Conservation (phyloP, 92 coral and sea anemone genomes). For the Blastomussa wellsi region DNA sequence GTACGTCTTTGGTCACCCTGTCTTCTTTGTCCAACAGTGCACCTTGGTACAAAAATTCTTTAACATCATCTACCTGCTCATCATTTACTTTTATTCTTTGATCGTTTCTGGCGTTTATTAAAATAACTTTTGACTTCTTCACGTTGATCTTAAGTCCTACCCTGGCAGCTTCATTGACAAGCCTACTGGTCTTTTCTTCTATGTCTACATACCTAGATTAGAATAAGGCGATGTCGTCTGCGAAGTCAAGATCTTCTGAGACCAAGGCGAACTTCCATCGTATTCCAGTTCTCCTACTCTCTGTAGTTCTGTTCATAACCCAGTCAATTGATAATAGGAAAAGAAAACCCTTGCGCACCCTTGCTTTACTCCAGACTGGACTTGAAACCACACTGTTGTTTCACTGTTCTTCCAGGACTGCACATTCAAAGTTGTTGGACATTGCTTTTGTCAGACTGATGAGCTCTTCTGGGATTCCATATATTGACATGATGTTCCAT, state of each 20-base stretch:
- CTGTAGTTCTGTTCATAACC: neutral
- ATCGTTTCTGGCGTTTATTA: neutral
- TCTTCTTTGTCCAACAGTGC: neutral
- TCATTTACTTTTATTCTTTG: too few relatives aligned
- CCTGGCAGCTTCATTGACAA: neutral
- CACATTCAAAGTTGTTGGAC: too few relatives aligned
- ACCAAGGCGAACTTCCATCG: neutral
- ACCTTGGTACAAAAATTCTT: neutral
- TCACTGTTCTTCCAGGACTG: too few relatives aligned
- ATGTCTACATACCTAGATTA: neutral
- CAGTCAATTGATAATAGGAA: neutral
- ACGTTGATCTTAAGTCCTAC: neutral
- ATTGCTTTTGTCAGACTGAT: too few relatives aligned
- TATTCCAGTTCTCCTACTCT: neutral
- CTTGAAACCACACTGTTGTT: too few relatives aligned
- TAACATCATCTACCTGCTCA: neutral
- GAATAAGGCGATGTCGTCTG: conserved; percentile 9
- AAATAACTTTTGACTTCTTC: neutral
- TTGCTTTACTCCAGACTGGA: too few relatives aligned
- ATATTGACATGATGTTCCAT: too few relatives aligned
- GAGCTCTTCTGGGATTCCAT: too few relatives aligned
- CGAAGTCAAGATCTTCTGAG: neutral
- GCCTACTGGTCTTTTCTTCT: neutral
- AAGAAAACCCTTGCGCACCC: too few relatives aligned
- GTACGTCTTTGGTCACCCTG: neutral